Base-by-base conservation (phyloP, 2,888 invertebrate genomes). In the Chalcis sispes region DNA sequence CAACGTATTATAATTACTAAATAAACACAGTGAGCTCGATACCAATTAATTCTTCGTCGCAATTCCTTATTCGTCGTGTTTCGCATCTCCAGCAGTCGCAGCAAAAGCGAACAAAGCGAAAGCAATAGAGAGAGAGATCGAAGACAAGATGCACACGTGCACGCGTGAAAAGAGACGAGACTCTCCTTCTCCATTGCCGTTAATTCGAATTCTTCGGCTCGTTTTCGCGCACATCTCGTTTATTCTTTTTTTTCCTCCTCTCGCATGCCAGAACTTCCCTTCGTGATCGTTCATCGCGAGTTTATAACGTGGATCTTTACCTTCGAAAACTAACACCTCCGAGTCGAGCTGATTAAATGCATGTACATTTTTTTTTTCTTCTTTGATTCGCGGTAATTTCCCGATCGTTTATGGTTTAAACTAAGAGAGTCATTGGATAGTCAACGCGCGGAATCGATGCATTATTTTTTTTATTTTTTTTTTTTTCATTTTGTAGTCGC, bases 161-260 rank as follows among this genome's bases (percentile, higher is more conserved):
- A 10, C 20, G 23, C 50, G 42, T 0, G 67, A 42, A 32, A 29
- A 36, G 10, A 15, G 20, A 59, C 32, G 25, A 50, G 42, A 46
- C 52, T 36, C 32, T 32, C 20, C n/a, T 10, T 36, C 36, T 36
- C n/a, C 46, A 58, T 40, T 50, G 72, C 65, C 73, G 73, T 73
- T 77, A 73, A 77, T 77, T 73, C 70, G 73, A 70, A 73, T 73
- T 73, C 73, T 70, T 66, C 65, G 56, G 67, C 72, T 72, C 72
- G 72, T 77, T 70, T 70, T 76, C 76, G 66, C 67, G 59, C 50
- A 36, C 52, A 36, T 18, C 59, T 5, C 23, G 46, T 58, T 32
- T 66, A 13, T 48, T 52, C 54, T 32, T 32, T 32, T 25, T 52
- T n/a, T 32, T 5, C 18, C 48, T 29, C 36, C 50, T 23, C 18